These are phyloP conservation scores for Hemichromis elongatus DNA, from an alignment of 2,113 vertebrate genomes.

Conservation along the genomic window DNA sequence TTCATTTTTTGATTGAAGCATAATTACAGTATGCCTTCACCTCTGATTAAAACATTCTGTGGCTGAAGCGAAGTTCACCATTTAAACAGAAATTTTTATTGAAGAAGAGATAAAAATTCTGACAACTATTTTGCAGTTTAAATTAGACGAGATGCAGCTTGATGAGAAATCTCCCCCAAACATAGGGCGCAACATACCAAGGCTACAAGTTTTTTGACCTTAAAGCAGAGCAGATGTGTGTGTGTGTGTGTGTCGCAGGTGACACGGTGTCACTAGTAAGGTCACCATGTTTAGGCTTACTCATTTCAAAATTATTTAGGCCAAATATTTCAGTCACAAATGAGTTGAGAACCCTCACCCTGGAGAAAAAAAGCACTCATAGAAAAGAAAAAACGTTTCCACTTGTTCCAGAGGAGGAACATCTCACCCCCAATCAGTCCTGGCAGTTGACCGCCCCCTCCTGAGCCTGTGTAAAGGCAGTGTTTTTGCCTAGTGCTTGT, in stretches of 20 bases:
- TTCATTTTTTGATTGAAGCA: not conserved
- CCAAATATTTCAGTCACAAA: too few relatives aligned
- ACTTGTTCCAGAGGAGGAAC: too few relatives aligned
- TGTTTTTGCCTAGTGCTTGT: too few relatives aligned
- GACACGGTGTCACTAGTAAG: too few relatives aligned
- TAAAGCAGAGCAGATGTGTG: not conserved
- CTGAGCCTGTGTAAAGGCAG: too few relatives aligned
- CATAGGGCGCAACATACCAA: not conserved
- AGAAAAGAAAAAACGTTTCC: too few relatives aligned
- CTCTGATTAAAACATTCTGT: not conserved
- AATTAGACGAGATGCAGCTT: not conserved
- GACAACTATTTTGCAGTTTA: not conserved
- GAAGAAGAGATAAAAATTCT: not conserved
- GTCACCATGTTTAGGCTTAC: too few relatives aligned
- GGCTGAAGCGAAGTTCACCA: not conserved
- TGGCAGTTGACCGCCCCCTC: too few relatives aligned
- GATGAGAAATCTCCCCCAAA: not conserved
- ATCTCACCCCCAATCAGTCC: too few relatives aligned
- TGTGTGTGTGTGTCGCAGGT: not conserved
- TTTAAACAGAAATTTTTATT: not conserved
- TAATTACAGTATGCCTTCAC: not conserved
- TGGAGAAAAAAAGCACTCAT: too few relatives aligned
- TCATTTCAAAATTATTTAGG: too few relatives aligned
- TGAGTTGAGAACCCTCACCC: too few relatives aligned
- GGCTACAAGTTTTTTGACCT: conserved; percentile 10